Base-by-base conservation (phyloP, 2,888 invertebrate genomes). In the Macroteleia sp. region DNA sequence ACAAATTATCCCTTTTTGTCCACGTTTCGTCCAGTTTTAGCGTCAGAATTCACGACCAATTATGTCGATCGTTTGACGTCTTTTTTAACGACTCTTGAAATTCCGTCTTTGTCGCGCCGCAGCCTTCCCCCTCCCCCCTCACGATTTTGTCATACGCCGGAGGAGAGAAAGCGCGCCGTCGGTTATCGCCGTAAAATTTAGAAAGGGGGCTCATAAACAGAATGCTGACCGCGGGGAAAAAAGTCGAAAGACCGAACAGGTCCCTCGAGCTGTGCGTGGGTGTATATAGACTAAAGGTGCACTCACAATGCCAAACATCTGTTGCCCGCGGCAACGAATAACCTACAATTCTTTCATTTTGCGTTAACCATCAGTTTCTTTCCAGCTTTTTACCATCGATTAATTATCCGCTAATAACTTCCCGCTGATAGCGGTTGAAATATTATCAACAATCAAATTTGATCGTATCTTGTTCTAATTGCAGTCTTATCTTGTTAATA, bases 121-220 rank as follows among this genome's bases (percentile, higher is more conserved):
- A 16, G 28, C 16, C 34, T 12, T 56, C 46, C 46, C 46, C 12
- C 44, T 20, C 10, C 16, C 22, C 9, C 20, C 42, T 50, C 46
- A 20, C 36, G 44, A 59, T 67, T 75, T 75, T 75, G 75, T 75
- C 75, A 67, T 67, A 48, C 56, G 57, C 48, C 48, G 42, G 9
- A 41, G 61, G 32, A 54, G 67, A 77, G 77, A 66, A 77, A 77
- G 70, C 62, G 54, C 54, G 46, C 67, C 50, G 74, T 79, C 82
- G 86, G 85, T 88, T 89, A 87, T 85, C 85, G 82, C 87, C 88
- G 87, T 90, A 88, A 90, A 90, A 89, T 86, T 85, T 83, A 86
- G 85, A 85, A 77, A 85, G 86, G 77, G 61, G 83, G 82, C 88
- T 88, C 88, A 87, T 88, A 88, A 90, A 88, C 85, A 85, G 79